These are phyloP conservation scores for Eurytoma adleriae DNA, from an alignment of 2,888 invertebrate genomes.

Conservation along the genomic window DNA sequence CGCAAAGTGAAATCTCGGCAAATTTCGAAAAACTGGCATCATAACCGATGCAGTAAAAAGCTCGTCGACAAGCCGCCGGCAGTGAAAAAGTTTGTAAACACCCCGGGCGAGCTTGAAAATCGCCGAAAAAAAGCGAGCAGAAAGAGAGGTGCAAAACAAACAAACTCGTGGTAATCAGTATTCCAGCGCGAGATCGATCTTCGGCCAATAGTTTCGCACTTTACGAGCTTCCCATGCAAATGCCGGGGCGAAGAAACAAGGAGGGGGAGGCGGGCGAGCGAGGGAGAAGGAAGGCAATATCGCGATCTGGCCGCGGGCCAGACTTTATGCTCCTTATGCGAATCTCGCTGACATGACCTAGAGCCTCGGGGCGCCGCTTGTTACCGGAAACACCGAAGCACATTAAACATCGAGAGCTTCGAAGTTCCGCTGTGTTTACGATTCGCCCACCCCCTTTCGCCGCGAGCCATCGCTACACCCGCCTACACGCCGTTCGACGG, in stretches of 20 bases:
- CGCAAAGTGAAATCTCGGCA: too few species aligned
- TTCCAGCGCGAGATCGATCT: slow-evolving; percentile 60
- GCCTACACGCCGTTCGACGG: not conserved
- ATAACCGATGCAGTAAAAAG: not conserved
- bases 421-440: slow-evolving; percentile 37
- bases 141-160: not conserved
- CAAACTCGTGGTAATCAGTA: slow-evolving; percentile 47
- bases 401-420: slow-evolving; percentile 44
- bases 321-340: slow-evolving; percentile 52
- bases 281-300: slow-evolving; percentile 59
- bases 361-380: slow-evolving; percentile 43
- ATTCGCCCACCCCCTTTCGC: not conserved
- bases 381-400: slow-evolving; percentile 52
- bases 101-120: not conserved
- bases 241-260: slow-evolving; percentile 64
- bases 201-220: slow-evolving; percentile 72
- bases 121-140: not conserved
- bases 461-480: not conserved
- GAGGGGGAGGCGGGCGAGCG: not conserved
- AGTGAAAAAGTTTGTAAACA: slow-evolving; percentile 46
- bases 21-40: too few species aligned
- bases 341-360: slow-evolving; percentile 56
- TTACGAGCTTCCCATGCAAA: slow-evolving; percentile 72
- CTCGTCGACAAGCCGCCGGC: not conserved
- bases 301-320: slow-evolving; percentile 59